Percentiles rank a stretch among this genome's conserved stretches.
Evolutionary conservation across 2,888 invertebrate species (phyloP).

Genomic region (Aromia moschata): DNA sequence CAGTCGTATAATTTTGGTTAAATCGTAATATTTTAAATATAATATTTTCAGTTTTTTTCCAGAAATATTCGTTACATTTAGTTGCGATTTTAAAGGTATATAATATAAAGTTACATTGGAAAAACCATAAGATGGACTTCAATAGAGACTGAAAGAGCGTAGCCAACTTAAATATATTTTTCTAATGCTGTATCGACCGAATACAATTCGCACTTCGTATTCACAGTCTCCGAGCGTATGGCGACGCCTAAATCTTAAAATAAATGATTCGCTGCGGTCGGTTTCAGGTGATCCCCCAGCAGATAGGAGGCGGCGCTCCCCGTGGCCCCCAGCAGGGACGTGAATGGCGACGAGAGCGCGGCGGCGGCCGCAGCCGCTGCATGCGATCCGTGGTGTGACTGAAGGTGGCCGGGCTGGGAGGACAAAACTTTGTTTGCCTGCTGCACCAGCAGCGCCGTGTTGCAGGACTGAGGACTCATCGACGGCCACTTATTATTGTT

Average conservation of each 20-base stretch:
- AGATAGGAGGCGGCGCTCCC: slow-evolving; percentile 69
- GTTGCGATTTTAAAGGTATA: no score
- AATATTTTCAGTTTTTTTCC: no score
- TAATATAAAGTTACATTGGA: no score
- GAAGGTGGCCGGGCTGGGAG: slow-evolving; percentile 60
- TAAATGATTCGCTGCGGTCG: slow-evolving; percentile 70
- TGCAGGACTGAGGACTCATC: slow-evolving; percentile 62
- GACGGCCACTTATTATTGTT: slow-evolving; percentile 64
- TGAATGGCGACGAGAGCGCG: slow-evolving; percentile 70
- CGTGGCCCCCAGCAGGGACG: slow-evolving; percentile 67
- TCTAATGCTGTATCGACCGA: no score
- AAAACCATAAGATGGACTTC: no score
- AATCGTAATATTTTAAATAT: no score
- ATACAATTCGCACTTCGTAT: neutral
- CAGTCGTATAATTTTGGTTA: no score
- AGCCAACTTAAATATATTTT: no score
- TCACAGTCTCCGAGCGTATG: neutral
- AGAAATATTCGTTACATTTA: no score
- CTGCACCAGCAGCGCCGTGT: slow-evolving; percentile 62
- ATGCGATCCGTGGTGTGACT: slow-evolving; percentile 64
- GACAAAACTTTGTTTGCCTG: slow-evolving; percentile 64
- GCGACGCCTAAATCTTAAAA: slow-evolving; percentile 62
- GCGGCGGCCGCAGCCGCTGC: slow-evolving; percentile 71
- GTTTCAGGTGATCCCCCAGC: slow-evolving; percentile 71
- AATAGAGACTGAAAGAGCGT: no score